These are phyloP conservation scores for Ochotona princeps DNA, from an alignment of 2,113 vertebrate genomes.

Conservation along the genomic window DNA sequence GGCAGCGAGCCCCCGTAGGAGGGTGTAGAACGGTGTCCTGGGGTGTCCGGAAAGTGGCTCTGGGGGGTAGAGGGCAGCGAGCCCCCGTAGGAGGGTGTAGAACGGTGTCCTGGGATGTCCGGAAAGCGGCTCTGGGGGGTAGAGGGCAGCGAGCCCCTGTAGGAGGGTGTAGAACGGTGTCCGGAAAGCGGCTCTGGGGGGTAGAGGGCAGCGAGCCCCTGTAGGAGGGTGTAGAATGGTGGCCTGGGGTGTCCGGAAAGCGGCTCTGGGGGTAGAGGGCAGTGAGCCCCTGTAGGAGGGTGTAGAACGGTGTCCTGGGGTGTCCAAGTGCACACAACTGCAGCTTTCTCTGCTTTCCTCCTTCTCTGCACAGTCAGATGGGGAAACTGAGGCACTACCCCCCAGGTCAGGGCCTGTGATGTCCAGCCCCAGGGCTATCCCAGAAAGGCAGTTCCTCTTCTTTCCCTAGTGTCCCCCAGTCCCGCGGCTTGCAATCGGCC, in stretches of 20 bases:
- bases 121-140: background rate
- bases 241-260: background rate
- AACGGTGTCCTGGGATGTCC: background rate
- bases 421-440: background rate
- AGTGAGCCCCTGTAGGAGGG: accelerated
- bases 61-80: accelerated
- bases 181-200: background rate
- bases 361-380: background rate
- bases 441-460: no score
- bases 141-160: accelerated
- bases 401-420: accelerated
- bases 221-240: background rate
- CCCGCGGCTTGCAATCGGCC: no score
- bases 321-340: accelerated
- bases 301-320: background rate
- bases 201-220: accelerated
- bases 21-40: background rate
- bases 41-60: background rate
- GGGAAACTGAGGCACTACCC: background rate
- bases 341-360: background rate
- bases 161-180: background rate
- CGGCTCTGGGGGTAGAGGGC: background rate
- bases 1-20: accelerated
- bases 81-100: background rate
- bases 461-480: no score